Base-by-base conservation (phyloP, 2,888 invertebrate species). In the Choristoneura rosaceana region DNA sequence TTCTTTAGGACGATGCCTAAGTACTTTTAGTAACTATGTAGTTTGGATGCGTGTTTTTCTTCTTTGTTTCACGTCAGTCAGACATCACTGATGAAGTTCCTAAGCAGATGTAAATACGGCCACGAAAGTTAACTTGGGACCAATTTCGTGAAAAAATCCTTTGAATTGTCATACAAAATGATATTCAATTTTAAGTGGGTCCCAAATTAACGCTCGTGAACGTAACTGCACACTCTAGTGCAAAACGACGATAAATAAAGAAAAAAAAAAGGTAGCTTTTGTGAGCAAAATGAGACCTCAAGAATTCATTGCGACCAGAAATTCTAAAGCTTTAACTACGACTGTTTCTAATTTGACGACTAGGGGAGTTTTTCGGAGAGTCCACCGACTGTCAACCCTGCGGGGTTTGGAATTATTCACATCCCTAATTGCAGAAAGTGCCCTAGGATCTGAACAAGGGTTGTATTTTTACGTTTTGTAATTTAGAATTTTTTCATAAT, bases 321-420 rank as follows among this genome's bases (percentile, higher is more conserved):
- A 43, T 43, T 10, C 25, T n/a, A 43, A 66, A 41, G 15, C 55
- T 55, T 66, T 43, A n/a, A n/a, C n/a, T n/a, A 66, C 55, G 65
- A 45, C 65, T 41, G 17, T 63, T 63, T 55, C 65, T 50, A 66
- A 66, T 55, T 66, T 41, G 41, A 50, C 34, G 41, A 8, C 55
- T 41, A 66, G 55, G 65, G 65, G 64, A n/a, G 65, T 55, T 55
- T 65, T 65, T 66, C 9, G 65, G 65, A n/a, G 15, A 9, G 52
- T 34, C 50, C 15, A 10, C 25, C 41, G 52, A 66, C 52, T 55
- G 65, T n/a, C 65, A 66, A 41, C 65, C 65, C 55, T 55, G 55
- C 52, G 65, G 65, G 65, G 55, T 41, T 66, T 66, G 4, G 7
- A 66, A 66, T 66, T 55, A 66, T 66, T 66, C 65, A 8, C 41